Percentiles rank a stretch among this genome's conserved stretches.
Evolutionary conservation across 92 coral and sea anemone species (phyloP).

Genomic region (Umimayanthus chanpuru): DNA sequence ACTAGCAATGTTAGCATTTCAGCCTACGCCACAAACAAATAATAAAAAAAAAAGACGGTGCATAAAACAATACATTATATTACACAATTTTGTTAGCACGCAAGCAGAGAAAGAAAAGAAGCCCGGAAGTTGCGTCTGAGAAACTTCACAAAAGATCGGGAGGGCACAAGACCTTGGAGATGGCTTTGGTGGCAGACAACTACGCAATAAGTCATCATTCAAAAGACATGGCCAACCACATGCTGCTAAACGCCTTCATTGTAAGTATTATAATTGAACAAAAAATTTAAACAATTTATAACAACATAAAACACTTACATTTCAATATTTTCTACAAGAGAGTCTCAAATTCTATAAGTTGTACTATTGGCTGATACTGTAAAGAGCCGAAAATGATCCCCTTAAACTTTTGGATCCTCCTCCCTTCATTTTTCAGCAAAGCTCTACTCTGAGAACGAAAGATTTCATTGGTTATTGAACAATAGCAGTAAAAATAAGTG

Average conservation of each 20-base stretch:
- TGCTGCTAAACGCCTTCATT: constrained; percentile 58
- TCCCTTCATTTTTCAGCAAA: neutral
- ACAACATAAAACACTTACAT: neutral
- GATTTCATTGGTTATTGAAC: too few relatives aligned
- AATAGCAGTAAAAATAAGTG: too few relatives aligned
- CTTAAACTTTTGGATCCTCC: neutral
- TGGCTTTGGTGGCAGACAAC: constrained; percentile 62
- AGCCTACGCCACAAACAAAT: too few relatives aligned
- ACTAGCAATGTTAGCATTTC: too few relatives aligned
- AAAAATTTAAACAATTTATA: neutral
- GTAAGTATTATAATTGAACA: constrained; percentile 33
- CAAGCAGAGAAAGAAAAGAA: neutral
- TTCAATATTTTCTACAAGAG: neutral
- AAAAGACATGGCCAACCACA: constrained; percentile 43
- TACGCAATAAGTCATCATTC: constrained; percentile 59
- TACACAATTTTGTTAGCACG: neutral
- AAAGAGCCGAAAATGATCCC: too few relatives aligned
- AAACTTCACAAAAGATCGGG: constrained; percentile 21
- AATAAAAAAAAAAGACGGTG: too few relatives aligned
- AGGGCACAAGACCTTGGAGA: constrained; percentile 51
- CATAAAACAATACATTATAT: too few relatives aligned
- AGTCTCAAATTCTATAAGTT: too few relatives aligned
- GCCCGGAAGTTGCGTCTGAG: neutral
- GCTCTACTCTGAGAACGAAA: too few relatives aligned
- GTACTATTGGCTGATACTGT: too few relatives aligned